Base-by-base conservation (phyloP, 2,113 vertebrate genomes). In the Protobothrops mucrosquamatus region DNA sequence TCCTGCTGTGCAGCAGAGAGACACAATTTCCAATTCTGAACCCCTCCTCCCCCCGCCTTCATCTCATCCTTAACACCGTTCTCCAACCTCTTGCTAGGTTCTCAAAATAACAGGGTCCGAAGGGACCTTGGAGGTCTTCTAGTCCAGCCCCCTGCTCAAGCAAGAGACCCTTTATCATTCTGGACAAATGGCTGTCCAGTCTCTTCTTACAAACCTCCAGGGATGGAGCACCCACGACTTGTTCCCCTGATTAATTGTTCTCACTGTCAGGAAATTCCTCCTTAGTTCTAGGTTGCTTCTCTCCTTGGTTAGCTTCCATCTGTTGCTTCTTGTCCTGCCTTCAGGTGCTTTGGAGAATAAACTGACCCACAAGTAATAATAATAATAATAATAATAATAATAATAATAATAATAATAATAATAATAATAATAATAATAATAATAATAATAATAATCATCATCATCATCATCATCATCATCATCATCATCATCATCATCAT, bases 321-420 rank as follows among this genome's bases (percentile, higher is more conserved):
- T 1, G 0, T n/a, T n/a, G 0, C 5, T 64, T 64, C 61, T 14
- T 14, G 11, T 6, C 61, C 61, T n/a, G 61, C 26, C 11, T 0
- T 64, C 26, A 5, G 3, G 1, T 5, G 61, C 10, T 64, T 5
- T 64, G 61, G 26, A 64, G 59, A 61, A 26, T 26, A 61, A 3
- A 0, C 12, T 0, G 26, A 29, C 26, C 43, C 1, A 39, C 39
- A 39, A 39, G n/a, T n/a, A n/a, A n/a, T n/a, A n/a, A n/a, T n/a
- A n/a, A n/a, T n/a, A n/a, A n/a, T n/a, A n/a, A n/a, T n/a, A n/a
- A n/a, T n/a, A n/a, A n/a, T n/a, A n/a, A n/a, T n/a, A n/a, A n/a
- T n/a, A n/a, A n/a, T n/a, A n/a, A n/a, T n/a, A n/a, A n/a, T n/a
- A n/a, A n/a, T n/a, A n/a, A n/a, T n/a, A n/a, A n/a, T n/a, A n/a